Evolutionary conservation across 2,888 invertebrate genomes (phyloP), one percentile per base, ranked within the genome.

Genomic region (Galerucella calmariensis): DNA sequence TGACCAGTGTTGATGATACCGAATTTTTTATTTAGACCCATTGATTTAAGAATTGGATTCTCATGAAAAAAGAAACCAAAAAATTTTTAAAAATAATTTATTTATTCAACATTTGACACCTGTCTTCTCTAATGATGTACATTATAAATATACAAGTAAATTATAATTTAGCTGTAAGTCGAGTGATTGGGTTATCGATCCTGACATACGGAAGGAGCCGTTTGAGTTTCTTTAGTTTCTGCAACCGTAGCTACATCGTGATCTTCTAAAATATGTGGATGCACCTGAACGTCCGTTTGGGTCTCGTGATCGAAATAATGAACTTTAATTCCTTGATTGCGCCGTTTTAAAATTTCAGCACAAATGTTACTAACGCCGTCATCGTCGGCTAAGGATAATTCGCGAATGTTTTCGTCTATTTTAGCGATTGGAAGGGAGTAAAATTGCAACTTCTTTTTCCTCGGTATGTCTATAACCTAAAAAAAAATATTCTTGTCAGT

Each of bases 351-450:
- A 20, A 65, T 65, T 46, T 65, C 63, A 10, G 63, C 41, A 11
- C 80, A 81, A 5, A 80, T 51, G 41, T 80, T 76, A 5, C 80
- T 79, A 14, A 80, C 79, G 14, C 81, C 82, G 68, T 82, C 82
- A 51, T 82, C 82, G 66, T 82, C 81, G 2, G 76, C 77, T 27
- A 82, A 59, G 5, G 78, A 72, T 51, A 78, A 66, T 20, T 69
- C 61, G 24, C 63, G 76, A 14, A 79, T 76, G 20, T 48, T 46
- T 3, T 73, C 67, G n/a, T 46, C 66, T 65, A 75, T 67, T 10
- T 74, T 61, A 8, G 75, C 69, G 8, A 61, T 61, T 1, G 41
- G 61, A 14, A 67, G 24, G 10, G 65, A 48, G 11, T 63, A 71
- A 56, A 79, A 80, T 44, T 79, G 79, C 12, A 82, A 65, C 44